Evolutionary conservation across 2,888 invertebrate genomes (phyloP), one percentile per base, ranked within the genome.

Genomic region (Drosophila bunnanda): DNA sequence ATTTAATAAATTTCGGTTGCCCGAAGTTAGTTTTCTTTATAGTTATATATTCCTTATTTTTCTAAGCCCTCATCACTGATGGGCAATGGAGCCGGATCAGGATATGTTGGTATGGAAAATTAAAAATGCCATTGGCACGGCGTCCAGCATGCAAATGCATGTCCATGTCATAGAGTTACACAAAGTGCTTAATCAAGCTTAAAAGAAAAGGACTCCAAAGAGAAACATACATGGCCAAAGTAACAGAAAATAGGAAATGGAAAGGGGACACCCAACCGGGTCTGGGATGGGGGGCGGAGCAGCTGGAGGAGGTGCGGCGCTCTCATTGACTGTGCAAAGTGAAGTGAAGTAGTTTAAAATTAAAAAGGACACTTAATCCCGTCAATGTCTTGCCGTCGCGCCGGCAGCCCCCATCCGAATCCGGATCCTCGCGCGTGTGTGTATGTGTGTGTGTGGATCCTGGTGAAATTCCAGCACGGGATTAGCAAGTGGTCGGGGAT

Each of bases 121-220:
- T 89, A 81, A 84, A 84, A 89, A 88, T 84, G 82, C 88, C 89
- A 84, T 69, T 72, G 88, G 77, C 72, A 70, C 58, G 67, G 59
- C 46, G 60, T 58, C 61, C 60, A 59, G 71, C 60, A 77, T 77
- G 76, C 66, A 82, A 62, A 68, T 70, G 60, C 73, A 76, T 89
- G 66, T 82, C 80, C 88, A 77, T 89, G 76, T 88, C 86, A 82
- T 84, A 85, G 85, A 80, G 75, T 88, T 85, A 88, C 89, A 88
- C 89, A 89, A 85, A 85, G 85, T 82, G 88, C 89, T 89, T 89
- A 86, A 85, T 85, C 88, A 89, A 88, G 87, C 83, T 79, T 77
- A 77, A 88, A 82, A 85, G 75, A 84, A 77, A 78, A 80, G 80
- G 64, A 81, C 82, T 87, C 75, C 59, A 68, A 66, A 46, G 34